Evolutionary conservation across 2,113 vertebrate species (phyloP).

Genomic region (Tetrao urogallus): DNA sequence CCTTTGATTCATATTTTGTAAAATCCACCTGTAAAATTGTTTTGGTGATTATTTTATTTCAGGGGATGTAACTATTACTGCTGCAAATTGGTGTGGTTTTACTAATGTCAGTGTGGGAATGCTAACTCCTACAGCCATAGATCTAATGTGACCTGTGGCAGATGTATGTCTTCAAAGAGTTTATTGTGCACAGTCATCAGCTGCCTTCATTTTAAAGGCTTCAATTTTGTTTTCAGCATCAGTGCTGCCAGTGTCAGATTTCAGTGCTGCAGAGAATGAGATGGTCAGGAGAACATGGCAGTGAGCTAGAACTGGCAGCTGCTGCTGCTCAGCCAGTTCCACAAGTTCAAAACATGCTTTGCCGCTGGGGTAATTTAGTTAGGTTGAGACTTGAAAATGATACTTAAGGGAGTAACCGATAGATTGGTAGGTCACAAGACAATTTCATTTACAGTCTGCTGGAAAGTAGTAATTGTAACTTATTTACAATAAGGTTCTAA

Average conservation of each 20-base stretch:
- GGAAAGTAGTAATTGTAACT: conserved; percentile 15
- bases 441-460: not conserved
- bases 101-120: not conserved
- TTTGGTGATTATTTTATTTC: not conserved
- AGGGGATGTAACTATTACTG: not conserved
- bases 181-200: not conserved
- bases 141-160: not conserved
- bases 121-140: rapidly evolving
- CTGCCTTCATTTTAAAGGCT: not conserved
- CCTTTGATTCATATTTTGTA: not conserved
- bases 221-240: not conserved
- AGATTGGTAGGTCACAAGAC: conserved; percentile 15
- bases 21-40: not conserved
- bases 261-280: not conserved
- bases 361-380: not conserved
- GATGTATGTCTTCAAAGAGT: rapidly evolving
- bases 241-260: conserved; percentile 12
- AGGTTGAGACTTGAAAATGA: conserved; percentile 45
- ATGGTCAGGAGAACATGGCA: not conserved
- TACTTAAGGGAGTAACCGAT: conserved; percentile 16
- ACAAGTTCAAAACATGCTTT: not conserved
- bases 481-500: not conserved
- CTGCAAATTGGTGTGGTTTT: not conserved
- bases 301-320: conserved; percentile 26
- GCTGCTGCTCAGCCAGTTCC: conserved; percentile 27